Base-by-base conservation (phyloP, 2,797 vertebrate species). In the Macrochelys suwanniensis region DNA sequence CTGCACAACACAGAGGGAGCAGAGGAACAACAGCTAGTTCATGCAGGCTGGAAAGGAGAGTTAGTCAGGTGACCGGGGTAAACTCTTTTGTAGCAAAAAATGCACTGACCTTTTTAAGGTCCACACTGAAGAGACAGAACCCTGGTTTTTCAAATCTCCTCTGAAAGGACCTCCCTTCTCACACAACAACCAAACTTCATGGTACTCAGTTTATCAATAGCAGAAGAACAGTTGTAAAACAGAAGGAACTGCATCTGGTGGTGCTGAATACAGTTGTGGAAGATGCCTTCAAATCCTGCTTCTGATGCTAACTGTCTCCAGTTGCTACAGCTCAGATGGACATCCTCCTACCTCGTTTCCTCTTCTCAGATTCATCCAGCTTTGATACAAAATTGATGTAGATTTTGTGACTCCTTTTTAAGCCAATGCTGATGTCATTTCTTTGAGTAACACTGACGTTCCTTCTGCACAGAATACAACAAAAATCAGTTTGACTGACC, bases 241-340 rank as follows among this genome's bases (percentile, higher is more conserved):
- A 68, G 83, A 83, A 89, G 47, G 71, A 33, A 0, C 57, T 26
- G 74, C 49, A 9, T 0, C 0, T 37, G 13, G 80, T 0, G 0
- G 9, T 82, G 79, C n/a, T 82, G 61, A n/a, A 10, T 85, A 25
- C 13, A 2, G 0, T 31, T 78, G 54, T 82, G 76, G 47, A 59
- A 25, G 47, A 3, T 45, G 57, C 23, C 88, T 82, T 85, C 57
- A 71, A 1, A 19, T 45, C 5, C 9, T 57, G 84, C 42, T 88
- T 25, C 79, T 89, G 88, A 21, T 80, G 16, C 2, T 16, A 6
- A 1, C 2, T 51, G 5, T 31, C 54, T 26, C 50, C 49, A 2
- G 50, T 56, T 50, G 54, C 37, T 11, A 0, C 57, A 80, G 80
- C 90, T 8, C 15, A 3, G 26, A 7, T 26, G 19, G 49, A 0